Evolutionary conservation across 2,113 vertebrate genomes (phyloP).

Genomic region (Pelusios castaneus): DNA sequence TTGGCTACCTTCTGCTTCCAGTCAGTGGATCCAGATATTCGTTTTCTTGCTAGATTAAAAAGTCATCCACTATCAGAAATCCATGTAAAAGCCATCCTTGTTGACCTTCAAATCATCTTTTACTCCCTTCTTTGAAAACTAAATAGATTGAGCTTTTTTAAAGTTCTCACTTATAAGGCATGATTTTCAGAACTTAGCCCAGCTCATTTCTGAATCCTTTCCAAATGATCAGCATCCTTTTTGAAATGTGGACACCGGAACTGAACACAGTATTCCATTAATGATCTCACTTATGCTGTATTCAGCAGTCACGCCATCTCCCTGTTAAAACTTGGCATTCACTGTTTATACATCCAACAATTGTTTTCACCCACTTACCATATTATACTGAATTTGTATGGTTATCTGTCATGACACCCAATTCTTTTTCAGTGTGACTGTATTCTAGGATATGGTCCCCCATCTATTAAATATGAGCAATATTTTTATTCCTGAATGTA

Average conservation of each 20-base stretch:
- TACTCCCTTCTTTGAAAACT: background rate
- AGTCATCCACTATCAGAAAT: background rate
- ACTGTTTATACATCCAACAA: background rate
- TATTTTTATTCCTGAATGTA: background rate
- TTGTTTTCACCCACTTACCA: background rate
- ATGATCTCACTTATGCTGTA: no score
- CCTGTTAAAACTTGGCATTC: background rate
- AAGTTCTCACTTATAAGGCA: background rate
- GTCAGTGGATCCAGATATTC: background rate
- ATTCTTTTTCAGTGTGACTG: background rate
- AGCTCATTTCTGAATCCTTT: background rate
- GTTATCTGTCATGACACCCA: background rate
- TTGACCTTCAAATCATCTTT: background rate
- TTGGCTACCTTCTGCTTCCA: background rate
- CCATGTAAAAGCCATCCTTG: background rate
- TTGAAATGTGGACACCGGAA: no score
- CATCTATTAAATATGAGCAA: fast-evolving
- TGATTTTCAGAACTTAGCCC: fast-evolving
- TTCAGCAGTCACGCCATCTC: no score
- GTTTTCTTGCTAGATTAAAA: background rate
- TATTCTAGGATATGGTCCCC: no score
- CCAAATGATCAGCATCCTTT: background rate
- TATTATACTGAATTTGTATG: background rate
- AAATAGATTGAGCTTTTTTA: background rate
- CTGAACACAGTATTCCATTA: no score